Base-by-base conservation (phyloP, 2,113 vertebrate genomes). In the Bubo blakistoni region DNA sequence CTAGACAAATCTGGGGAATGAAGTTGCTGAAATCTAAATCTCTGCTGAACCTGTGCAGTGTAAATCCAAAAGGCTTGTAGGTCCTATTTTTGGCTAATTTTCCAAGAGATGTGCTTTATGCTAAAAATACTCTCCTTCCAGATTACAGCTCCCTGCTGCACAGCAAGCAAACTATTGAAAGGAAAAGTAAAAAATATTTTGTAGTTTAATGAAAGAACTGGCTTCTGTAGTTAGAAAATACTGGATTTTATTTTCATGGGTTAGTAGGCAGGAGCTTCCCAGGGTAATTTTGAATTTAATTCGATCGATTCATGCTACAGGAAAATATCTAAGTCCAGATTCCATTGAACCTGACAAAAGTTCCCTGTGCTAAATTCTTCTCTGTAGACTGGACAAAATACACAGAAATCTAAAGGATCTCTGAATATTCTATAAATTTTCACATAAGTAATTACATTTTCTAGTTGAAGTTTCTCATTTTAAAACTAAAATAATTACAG, bases 11-110 rank as follows among this genome's bases (percentile, higher is more conserved):
- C 34, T 73, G 44, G 15, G 30, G 27, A 92, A 58, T 73, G 40
- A 80, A 83, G 67, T 86, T 90, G 66, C 54, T 95, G 90, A 61
- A 82, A 93, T 59, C 47, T 85, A 77, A 88, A 87, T 90, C 44
- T 85, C 69, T 65, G 46, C 57, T 81, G 69, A 94, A 65, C 69
- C 52, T 90, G 74, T 88, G 58, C 34, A 36, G 61, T 82, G 62
- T 76, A 92, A 90, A 92, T 93, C 88, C 15, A 0, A 91, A 92
- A 84, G 72, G 77, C 90, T 70, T 58, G 27, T 78, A n/a, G 63
- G 69, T 86, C 84, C 87, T 94, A 91, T 95, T 94, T 95, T 91
- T 95, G 92, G 81, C 59, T 42, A n/a, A 54, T 94, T 94, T 92
- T 95, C 87, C 94, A 78, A 66, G 90, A 81, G 63, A 51, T 88